Base-by-base conservation (phyloP, 2,888 invertebrate species). In the Hermaeophaga mercurialis region DNA sequence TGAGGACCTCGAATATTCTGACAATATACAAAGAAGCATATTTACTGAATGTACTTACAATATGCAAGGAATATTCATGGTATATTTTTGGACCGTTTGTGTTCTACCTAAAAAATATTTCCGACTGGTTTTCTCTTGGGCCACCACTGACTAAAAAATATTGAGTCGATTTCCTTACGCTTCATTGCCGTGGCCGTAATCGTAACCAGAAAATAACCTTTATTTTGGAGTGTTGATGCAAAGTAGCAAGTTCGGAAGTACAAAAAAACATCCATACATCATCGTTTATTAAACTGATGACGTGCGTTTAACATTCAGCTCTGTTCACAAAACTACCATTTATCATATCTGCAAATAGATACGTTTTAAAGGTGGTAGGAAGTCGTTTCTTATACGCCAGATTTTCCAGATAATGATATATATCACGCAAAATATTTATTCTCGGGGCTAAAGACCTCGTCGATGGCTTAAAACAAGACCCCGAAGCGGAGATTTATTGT, bases 201-300 rank as follows among this genome's bases (percentile, higher is more conserved):
- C 26, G 26, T 26, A 26, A 9, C 26, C 26, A 26, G 26, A 26
- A 26, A 26, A 26, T 26, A 26, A 26, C 26, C 26, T 26, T 26
- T 26, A 26, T 26, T 26, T 26, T 26, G 6, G 6, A 3, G 26
- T 22, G 22, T 22, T 22, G 22, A 26, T 8, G 26, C 26, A 26
- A 9, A 26, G 9, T 3, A 26, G 26, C 5, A 14, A 12, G 43
- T 43, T 43, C 14, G 15, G 6, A 22, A 47, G 36, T 24, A 33
- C 34, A 7, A 7, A 36, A 47, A 47, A 47, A 47, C 36, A 47
- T 47, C 24, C 47, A 47, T 47, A 24, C 34, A 47, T 47, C 47
- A 47, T 47, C 47, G 47, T 47, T 47, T 47, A 36, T 47, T 47
- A 47, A 47, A 47, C 47, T 36, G 14, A 14, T 18, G 47, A 47